Percentiles rank a stretch among this genome's conserved stretches.
These are phyloP conservation scores for Pseudococcus longispinus DNA, from an alignment of 2,888 invertebrate genomes.

Conservation along the genomic window DNA sequence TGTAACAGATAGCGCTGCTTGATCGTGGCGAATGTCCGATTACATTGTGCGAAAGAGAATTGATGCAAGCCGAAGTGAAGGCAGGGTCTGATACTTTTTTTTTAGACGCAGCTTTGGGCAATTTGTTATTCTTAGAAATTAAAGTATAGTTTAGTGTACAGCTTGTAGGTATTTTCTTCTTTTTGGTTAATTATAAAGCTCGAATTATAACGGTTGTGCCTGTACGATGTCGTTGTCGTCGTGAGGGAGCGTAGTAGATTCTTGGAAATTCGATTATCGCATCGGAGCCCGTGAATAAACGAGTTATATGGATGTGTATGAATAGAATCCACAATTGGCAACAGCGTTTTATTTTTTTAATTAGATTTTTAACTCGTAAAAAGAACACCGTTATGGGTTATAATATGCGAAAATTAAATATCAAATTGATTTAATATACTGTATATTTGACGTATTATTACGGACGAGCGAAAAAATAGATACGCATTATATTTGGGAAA, in stretches of 20 bases:
- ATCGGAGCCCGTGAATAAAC: neutral
- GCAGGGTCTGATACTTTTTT: neutral
- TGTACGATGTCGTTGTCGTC: neutral
- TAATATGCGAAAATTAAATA: neutral
- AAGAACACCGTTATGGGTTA: neutral
- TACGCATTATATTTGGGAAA: neutral
- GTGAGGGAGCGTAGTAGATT: neutral
- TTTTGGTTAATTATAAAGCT: conserved; percentile 36
- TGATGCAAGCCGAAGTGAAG: neutral
- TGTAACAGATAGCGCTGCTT: conserved; percentile 50
- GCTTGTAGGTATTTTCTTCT: neutral
- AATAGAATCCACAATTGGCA: neutral
- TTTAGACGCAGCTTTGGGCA: conserved; percentile 33
- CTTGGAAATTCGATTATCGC: conserved; percentile 40
- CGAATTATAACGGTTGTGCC: neutral
- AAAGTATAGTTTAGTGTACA: neutral
- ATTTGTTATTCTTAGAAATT: conserved; percentile 31
- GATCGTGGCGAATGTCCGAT: conserved; percentile 26
- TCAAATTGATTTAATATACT: neutral
- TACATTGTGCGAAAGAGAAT: conserved; percentile 5
- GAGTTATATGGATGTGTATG: neutral
- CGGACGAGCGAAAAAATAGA: neutral
- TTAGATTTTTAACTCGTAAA: neutral
- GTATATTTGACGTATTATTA: neutral
- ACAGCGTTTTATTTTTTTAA: conserved; percentile 5